Conservation (phyloP, 1,140 invertebrate species). For the Aphis gossypii region DNA sequence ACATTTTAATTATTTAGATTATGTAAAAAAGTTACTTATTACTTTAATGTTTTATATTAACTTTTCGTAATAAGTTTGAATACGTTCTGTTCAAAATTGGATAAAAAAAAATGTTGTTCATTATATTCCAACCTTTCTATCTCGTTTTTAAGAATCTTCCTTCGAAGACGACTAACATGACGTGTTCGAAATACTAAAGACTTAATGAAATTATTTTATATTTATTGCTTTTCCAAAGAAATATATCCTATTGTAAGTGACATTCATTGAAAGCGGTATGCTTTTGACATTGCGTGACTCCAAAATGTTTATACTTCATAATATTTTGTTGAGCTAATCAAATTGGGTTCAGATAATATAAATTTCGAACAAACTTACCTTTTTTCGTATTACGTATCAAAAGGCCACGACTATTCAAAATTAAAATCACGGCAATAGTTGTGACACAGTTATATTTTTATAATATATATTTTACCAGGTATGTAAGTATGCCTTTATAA, state of each 20-base stretch:
- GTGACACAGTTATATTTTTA: not conserved
- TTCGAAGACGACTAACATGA: not conserved
- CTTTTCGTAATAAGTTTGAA: not conserved
- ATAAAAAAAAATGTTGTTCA: not conserved
- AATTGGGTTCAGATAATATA: conserved; percentile 7
- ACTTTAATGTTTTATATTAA: not conserved
- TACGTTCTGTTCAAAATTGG: not conserved
- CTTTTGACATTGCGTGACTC: conserved; percentile 23
- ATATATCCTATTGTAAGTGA: conserved; percentile 36
- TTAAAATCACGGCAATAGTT: not conserved
- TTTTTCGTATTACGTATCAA: not conserved
- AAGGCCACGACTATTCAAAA: not conserved
- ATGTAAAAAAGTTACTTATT: not conserved
- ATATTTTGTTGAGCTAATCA: not conserved
- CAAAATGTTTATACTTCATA: not conserved
- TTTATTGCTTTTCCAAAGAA: conserved; percentile 29
- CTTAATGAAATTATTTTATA: conserved; percentile 46
- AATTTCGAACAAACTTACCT: not conserved
- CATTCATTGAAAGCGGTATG: conserved; percentile 21
- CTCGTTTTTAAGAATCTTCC: not conserved
- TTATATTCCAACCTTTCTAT: not conserved
- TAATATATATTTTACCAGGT: not conserved
- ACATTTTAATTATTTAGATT: not conserved
- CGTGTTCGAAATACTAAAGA: conserved; percentile 36
- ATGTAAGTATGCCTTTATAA: not conserved